Base-by-base conservation (phyloP, 2,888 invertebrate species). In the Ophioninae sp. region DNA sequence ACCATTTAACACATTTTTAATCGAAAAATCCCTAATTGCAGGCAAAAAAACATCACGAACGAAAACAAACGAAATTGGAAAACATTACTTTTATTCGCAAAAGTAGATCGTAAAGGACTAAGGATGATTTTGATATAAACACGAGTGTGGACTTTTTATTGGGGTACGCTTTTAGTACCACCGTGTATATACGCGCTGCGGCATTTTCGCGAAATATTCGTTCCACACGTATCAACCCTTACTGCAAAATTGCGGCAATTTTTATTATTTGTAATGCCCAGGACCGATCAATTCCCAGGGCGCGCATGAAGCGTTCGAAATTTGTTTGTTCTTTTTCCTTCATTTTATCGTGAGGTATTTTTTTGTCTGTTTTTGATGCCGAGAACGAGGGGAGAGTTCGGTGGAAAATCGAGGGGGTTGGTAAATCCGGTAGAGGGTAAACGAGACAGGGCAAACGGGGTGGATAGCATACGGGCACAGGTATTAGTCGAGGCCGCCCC, bases 401-500 rank as follows among this genome's bases (percentile, higher is more conserved):
- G 79, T 73, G 75, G 81, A 72, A 84, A 84, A 81, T 76, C 72
- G 78, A 75, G 41, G 72, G 70, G 73, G 76, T 72, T 75, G 81
- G 72, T 57, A 78, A 84, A 84, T 81, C 70, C 70, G 73, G 68
- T 79, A 79, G 81, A 84, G 84, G 81, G 84, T 81, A 81, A 84
- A 84, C 84, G 84, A 79, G 84, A 81, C 80, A 83, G 77, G 81
- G 79, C 77, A 83, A 80, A 79, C 78, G 83, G 81, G 75, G 61
- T 81, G 80, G 83, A 65, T 84, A 75, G 90, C 90, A 92, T 91
- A 91, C 90, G 50, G 50, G 90, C 90, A 88, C 87, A 88, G 88
- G 90, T 90, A 90, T 91, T 90, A 91, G 91, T 89, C 88, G 86
- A 87, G 85, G 84, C 82, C 75, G 69, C 76, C 79, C 64, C 84